These are phyloP conservation scores for Carlito syrichta DNA, from an alignment of 2,113 vertebrate genomes.

Conservation along the genomic window DNA sequence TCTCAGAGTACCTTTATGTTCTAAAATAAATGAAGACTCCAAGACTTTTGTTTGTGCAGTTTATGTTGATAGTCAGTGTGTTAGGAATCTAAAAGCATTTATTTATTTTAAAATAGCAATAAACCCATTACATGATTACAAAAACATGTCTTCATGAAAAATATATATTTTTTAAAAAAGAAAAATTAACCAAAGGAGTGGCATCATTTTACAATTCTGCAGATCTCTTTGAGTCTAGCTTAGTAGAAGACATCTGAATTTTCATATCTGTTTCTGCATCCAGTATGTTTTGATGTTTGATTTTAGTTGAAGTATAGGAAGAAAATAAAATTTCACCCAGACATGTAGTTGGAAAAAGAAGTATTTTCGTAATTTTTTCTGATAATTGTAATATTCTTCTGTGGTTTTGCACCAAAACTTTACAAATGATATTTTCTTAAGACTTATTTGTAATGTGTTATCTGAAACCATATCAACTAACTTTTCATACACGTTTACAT, in stretches of 20 bases:
- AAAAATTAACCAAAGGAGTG: neutral
- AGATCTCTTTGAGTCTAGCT: neutral
- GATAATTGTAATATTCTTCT: conserved; percentile 5
- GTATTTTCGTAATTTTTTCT: neutral
- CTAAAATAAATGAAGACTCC: neutral
- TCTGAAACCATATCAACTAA: neutral
- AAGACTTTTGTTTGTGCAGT: neutral
- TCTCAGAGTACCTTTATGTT: neutral
- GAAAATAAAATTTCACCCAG: conserved; percentile 20
- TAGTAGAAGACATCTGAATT: neutral
- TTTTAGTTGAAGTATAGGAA: conserved; percentile 28
- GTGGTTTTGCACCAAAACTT: neutral
- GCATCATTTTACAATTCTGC: conserved; percentile 10
- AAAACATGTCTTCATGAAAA: conserved; percentile 35
- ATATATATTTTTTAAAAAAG: neutral
- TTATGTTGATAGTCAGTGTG: neutral
- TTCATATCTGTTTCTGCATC: neutral
- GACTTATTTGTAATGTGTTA: neutral
- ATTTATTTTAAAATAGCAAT: neutral
- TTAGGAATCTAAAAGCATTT: conserved; percentile 23
- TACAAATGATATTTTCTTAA: neutral
- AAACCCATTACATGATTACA: neutral
- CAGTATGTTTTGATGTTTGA: neutral
- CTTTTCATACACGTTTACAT: neutral
- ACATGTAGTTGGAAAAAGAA: neutral